Base-by-base conservation (phyloP, 2,888 invertebrate genomes). In the Alloscopus bannaensis region DNA sequence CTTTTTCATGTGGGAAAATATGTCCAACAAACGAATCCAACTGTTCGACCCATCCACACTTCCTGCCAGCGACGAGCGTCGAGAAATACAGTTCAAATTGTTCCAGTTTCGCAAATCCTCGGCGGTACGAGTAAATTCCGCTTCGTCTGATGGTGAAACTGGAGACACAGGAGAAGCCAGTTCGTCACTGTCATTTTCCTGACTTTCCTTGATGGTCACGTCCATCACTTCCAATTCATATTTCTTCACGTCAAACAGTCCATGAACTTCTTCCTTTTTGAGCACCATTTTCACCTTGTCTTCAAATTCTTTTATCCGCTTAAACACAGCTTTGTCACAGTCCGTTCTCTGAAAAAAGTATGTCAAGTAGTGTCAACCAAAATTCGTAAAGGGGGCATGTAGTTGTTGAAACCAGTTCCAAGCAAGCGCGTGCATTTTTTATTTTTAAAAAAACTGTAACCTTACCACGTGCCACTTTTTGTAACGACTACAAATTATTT, bases 171-270 rank as follows among this genome's bases (percentile, higher is more conserved):
- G 77, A 18, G 59, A 69, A n/a, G 62, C 11, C 20, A 75, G 59
- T 18, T 71, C 62, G 24, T 75, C 60, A 13, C 40, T 36, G 40
- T 80, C 80, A 6, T 47, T 29, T 20, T 82, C 82, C 18, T 42
- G 62, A 28, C 77, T 78, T 59, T 83, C 83, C 65, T 81, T 81
- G 11, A 69, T 22, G 8, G 83, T 79, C 26, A 75, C 84, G 40
- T 82, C 84, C 59, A 86, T 75, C 40, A 86, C 83, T 52, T 86
- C 84, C 71, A 81, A 82, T 64, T 86, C 86, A 59, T 86, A 86
- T 47, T 84, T 85, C 22, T 80, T 80, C 6, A 86, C 83, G 47
- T 86, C 85, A 68, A 86, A 86, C 45, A 81, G 71, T 50, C 85
- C 84, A 57, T 84, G 83, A n/a, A 81, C 80, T 26, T 83, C 78